Evolutionary conservation across 2,797 vertebrate species (phyloP), one percentile per base, ranked within the genome.

Genomic region (Leptodactylus fallax): DNA sequence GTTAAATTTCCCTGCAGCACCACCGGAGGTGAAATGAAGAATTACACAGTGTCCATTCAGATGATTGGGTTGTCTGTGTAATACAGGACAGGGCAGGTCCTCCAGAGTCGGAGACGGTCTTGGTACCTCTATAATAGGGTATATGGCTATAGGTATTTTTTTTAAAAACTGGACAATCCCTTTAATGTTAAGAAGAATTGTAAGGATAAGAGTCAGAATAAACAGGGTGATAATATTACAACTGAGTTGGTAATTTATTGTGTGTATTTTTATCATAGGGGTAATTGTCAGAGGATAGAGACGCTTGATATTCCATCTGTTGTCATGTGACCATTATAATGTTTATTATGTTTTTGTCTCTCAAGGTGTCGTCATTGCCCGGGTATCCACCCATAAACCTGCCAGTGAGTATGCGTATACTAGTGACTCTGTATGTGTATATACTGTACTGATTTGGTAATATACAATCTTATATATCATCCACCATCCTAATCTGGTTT

Each of bases 331-430:
- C 74, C 74, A 77, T 7, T 77, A 17, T 53, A 77, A 77, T 51
- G 10, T 53, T 58, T 55, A 9, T 58, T 27, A 6, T 58, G 10
- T 74, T 13, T 72, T 72, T 47, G 17, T 45, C 53, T 74, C 56
- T 72, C 71, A 56, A 85, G 87, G 71, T 17, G 8, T 69, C 77
- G 83, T 56, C 69, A n/a, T 6, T 63, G 47, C 83, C 67, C 4
- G 25, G 45, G 0, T 90, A 27, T 25, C 85, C 87, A 61, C 0
- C 19, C 13, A 58, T 85, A 23, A 89, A 25, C 51, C 87, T 91
- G 49, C 90, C 90, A 6, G 90, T 91, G 87, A 90, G 90, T 90
- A 84, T 4, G 11, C 58, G 0, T 3, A 16, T 36, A 61, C 58
- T 19, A 8, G 58, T n/a, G 17, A 25, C 23, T 47, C n/a, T 72